phyloP scores from a whole-genome alignment of 2,113 vertebrate species.

The Thamnophis sirtalis region DNA sequence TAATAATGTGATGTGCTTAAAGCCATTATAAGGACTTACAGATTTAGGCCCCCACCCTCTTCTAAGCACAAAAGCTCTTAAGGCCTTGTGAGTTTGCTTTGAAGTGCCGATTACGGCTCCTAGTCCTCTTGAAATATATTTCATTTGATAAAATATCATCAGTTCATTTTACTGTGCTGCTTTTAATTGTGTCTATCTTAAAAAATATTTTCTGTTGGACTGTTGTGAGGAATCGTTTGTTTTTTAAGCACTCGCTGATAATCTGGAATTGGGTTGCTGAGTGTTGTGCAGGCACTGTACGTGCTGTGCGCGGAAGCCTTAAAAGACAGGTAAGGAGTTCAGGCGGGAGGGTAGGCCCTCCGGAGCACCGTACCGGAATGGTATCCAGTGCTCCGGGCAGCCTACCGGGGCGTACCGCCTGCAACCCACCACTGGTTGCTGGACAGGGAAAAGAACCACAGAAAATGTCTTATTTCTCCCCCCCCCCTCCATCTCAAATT shows the following conservation, averaged over 20 bases:
- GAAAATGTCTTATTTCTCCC: too few relatives aligned
- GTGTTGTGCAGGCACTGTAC: too few relatives aligned
- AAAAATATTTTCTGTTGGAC: background rate
- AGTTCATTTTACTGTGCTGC: background rate
- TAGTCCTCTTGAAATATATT: background rate
- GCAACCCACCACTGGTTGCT: too few relatives aligned
- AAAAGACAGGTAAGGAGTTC: too few relatives aligned
- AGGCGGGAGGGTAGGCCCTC: too few relatives aligned
- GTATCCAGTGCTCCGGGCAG: too few relatives aligned
- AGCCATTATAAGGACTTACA: background rate
- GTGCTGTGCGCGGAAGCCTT: too few relatives aligned
- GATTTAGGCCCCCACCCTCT: background rate
- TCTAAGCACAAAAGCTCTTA: background rate
- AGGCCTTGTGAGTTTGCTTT: background rate
- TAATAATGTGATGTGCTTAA: background rate
- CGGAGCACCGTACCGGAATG: too few relatives aligned
- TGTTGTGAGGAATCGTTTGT: background rate
- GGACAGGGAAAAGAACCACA: too few relatives aligned
- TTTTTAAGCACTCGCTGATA: background rate
- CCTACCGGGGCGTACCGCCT: too few relatives aligned
- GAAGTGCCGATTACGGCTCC: background rate
- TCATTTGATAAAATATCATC: background rate
- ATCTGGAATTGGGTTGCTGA: background rate
- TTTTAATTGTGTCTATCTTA: background rate
- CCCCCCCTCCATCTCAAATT: too few relatives aligned